These are phyloP conservation scores for Cryptoprocta ferox DNA, from an alignment of 2,797 vertebrate genomes.

Conservation along the genomic window DNA sequence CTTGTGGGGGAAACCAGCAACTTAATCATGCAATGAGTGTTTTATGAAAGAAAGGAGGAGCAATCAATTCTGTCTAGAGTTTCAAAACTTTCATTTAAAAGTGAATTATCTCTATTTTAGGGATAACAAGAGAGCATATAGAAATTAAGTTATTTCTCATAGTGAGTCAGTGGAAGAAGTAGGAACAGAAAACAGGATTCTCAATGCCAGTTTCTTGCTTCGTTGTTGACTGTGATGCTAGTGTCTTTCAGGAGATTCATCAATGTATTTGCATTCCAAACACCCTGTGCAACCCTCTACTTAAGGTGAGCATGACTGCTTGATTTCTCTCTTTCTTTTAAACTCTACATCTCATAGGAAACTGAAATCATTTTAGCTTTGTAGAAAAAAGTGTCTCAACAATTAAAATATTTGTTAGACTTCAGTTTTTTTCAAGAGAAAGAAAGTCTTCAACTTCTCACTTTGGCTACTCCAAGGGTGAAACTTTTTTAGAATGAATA, in stretches of 20 bases:
- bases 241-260: background rate
- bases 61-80: background rate
- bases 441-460: background rate
- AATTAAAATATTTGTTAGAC: constrained; percentile 15
- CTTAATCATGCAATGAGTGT: background rate
- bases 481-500: background rate
- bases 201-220: background rate
- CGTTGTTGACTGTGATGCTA: background rate
- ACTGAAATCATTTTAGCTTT: background rate
- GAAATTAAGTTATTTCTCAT: background rate
- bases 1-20: background rate
- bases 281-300: background rate
- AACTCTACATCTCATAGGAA: background rate
- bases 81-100: background rate
- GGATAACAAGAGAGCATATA: background rate
- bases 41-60: background rate
- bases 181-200: background rate
- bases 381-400: background rate
- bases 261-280: background rate
- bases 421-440: background rate
- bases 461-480: background rate
- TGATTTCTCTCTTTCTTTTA: background rate
- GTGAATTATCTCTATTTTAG: background rate
- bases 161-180: background rate
- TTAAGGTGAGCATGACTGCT: background rate